Evolutionary conservation across 2,113 vertebrate species (phyloP).

Genomic region (Lates calcarifer): DNA sequence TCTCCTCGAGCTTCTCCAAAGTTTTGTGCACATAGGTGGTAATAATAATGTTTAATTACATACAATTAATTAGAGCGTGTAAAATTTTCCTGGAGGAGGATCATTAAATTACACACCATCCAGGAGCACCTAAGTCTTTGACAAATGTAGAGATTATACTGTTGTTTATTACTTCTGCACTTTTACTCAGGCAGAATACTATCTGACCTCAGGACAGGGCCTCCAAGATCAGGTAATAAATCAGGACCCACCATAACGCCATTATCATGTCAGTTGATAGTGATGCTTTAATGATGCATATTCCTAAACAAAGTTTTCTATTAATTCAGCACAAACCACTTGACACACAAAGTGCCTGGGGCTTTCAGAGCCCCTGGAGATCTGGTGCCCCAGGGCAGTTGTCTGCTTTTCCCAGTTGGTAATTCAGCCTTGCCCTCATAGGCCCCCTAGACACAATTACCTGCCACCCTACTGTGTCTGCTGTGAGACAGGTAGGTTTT

Average conservation of each 20-base stretch:
- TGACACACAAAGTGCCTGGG: neutral
- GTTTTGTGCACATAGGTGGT: too few species aligned
- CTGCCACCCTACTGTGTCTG: neutral
- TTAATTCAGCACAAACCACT: neutral
- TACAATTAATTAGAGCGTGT: too few species aligned
- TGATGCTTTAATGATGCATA: neutral
- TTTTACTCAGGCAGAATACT: neutral
- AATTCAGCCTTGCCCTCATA: neutral
- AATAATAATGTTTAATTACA: too few species aligned
- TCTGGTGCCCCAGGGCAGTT: neutral
- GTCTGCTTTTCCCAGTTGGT: neutral
- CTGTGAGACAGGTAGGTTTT: neutral
- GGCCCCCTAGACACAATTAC: neutral
- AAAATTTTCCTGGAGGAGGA: too few species aligned
- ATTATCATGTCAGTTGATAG: neutral
- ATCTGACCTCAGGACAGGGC: neutral
- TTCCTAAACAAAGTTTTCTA: neutral
- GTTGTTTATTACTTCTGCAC: too few species aligned
- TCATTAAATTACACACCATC: too few species aligned
- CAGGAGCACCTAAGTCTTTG: too few species aligned
- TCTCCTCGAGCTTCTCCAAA: too few species aligned
- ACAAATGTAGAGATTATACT: too few species aligned
- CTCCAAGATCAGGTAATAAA: neutral
- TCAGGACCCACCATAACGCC: neutral
- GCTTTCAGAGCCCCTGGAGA: neutral